Evolutionary conservation across 37 sponge, comb jelly and placozoan genomes (phyloP).

Genomic region (Ianthella basta): DNA sequence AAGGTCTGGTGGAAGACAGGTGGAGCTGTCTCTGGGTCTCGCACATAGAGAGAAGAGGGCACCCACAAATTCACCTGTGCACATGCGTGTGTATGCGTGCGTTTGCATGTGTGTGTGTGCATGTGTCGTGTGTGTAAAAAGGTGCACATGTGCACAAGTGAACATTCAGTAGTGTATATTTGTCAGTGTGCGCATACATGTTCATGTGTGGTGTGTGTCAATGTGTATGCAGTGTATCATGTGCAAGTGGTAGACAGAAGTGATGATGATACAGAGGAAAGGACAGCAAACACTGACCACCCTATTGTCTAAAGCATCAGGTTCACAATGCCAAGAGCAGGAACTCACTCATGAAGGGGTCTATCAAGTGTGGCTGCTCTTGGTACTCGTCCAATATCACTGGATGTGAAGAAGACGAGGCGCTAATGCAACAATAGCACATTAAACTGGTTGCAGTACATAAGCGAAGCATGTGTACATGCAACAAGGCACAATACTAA

Average conservation of each 20-base stretch:
- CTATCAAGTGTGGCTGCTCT: constrained; percentile 96
- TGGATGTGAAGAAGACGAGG: constrained; percentile 3
- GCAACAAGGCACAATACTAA: background rate
- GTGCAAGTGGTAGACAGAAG: background rate
- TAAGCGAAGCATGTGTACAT: too few relatives aligned
- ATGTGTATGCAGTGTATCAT: constrained; percentile 16
- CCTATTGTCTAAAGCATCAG: background rate
- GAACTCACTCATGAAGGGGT: constrained; percentile 80
- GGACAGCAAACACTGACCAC: background rate
- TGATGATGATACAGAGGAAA: constrained; percentile 3
- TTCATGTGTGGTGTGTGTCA: constrained; percentile 18
- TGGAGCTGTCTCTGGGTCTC: constrained; percentile 28
- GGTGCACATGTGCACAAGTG: background rate
- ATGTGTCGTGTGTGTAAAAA: constrained; percentile 20
- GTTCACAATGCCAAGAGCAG: background rate
- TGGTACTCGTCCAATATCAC: constrained; percentile 95
- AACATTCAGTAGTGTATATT: background rate
- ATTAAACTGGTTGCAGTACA: background rate
- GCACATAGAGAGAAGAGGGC: constrained; percentile 50
- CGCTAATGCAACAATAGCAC: background rate
- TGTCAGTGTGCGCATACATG: constrained; percentile 27
- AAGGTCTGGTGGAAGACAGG: constrained; percentile 74
- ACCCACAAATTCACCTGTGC: constrained; percentile 41
- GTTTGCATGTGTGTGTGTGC: constrained; percentile 41
- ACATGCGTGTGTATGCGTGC: constrained; percentile 2